Conservation (phyloP, 2,113 vertebrate species). For the Rhynchomys soricoides region DNA sequence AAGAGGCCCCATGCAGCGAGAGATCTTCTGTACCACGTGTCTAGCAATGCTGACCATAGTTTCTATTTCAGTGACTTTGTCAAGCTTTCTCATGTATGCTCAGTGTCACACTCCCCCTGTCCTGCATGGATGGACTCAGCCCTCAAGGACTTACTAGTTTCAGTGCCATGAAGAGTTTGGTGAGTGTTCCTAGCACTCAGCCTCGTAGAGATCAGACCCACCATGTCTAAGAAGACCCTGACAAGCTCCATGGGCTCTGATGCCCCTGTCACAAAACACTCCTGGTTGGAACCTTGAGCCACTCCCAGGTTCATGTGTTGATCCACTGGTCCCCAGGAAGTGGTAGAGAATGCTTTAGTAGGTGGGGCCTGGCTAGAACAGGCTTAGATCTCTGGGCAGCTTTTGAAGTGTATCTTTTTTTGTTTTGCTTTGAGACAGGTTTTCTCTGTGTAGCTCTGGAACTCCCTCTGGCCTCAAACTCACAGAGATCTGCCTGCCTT, state of each 20-base stretch:
- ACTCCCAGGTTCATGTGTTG: background rate
- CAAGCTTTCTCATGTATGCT: background rate
- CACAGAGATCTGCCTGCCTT: background rate
- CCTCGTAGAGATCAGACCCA: background rate
- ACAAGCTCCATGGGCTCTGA: fast-evolving
- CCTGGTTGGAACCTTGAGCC: background rate
- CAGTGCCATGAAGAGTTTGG: too few relatives aligned
- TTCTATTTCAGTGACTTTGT: background rate
- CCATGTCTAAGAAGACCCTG: background rate
- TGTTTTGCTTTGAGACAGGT: background rate
- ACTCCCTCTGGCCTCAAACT: background rate
- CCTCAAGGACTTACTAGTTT: background rate
- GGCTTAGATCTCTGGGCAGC: too few relatives aligned
- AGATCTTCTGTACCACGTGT: background rate
- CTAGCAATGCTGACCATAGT: background rate
- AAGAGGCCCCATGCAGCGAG: fast-evolving
- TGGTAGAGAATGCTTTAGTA: background rate
- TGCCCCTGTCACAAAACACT: background rate
- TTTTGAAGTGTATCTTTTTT: background rate
- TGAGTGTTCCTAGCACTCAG: too few relatives aligned
- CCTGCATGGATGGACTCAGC: fast-evolving
- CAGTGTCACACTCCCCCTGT: too few relatives aligned
- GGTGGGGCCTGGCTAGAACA: background rate
- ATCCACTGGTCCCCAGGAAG: background rate
- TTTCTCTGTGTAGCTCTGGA: background rate